Evolutionary conservation across 2,888 invertebrate genomes (phyloP).

Genomic region (Scaptodrosophila latifasciaeformis): DNA sequence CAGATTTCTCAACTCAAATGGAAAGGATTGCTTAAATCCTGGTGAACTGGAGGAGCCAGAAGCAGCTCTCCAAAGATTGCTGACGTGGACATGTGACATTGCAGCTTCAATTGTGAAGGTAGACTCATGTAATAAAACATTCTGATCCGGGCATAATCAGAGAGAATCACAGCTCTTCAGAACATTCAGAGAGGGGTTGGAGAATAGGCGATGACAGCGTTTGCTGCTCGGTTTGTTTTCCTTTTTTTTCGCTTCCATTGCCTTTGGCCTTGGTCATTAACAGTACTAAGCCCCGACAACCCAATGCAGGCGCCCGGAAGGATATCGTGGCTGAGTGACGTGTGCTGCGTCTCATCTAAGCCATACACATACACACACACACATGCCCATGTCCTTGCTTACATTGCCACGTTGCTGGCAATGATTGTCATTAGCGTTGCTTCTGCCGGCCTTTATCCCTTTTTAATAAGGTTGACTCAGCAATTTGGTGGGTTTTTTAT

Average conservation of each 20-base stretch:
- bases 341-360: conserved; percentile 45
- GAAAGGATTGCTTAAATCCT: background rate
- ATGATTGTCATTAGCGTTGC: conserved; percentile 63
- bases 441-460: conserved; percentile 62
- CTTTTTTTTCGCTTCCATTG: conserved; percentile 16
- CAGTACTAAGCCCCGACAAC: conserved; percentile 52
- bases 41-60: background rate
- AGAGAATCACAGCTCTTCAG: background rate
- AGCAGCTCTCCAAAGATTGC: too few species aligned
- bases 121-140: conserved; percentile 50
- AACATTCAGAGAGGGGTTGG: background rate
- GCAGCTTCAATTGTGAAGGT: conserved; percentile 60
- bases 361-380: conserved; percentile 16
- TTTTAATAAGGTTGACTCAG: conserved; percentile 68
- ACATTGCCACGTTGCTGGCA: conserved; percentile 4
- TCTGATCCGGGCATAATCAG: too few species aligned
- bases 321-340: conserved; percentile 67
- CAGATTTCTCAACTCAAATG: conserved; percentile 52
- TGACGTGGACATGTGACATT: conserved; percentile 67
- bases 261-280: conserved; percentile 59
- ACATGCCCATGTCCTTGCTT: background rate
- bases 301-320: conserved; percentile 42
- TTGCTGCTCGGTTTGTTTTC: too few species aligned
- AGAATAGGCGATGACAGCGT: background rate
- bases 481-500: conserved; percentile 43